phyloP scores from a whole-genome alignment of 2,888 invertebrate genomes.

The Vesta saturnalis region DNA sequence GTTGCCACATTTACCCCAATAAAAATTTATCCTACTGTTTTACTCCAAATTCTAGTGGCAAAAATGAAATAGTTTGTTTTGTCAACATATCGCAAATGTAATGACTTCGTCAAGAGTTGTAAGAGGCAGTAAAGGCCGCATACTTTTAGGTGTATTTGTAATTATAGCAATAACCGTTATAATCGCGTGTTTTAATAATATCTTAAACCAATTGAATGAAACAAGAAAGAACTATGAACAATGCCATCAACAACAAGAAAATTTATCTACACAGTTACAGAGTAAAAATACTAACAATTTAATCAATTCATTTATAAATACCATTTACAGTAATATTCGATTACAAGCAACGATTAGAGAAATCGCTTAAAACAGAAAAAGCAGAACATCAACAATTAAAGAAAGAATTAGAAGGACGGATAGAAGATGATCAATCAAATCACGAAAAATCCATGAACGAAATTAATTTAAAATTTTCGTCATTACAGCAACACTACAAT shows the following conservation, averaged over 20 bases:
- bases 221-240: slow-evolving; percentile 64
- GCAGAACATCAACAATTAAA: slow-evolving; percentile 65
- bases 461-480: slow-evolving; percentile 64
- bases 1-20: no score
- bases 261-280: slow-evolving; percentile 68
- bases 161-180: slow-evolving; percentile 65
- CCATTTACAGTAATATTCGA: slow-evolving; percentile 68
- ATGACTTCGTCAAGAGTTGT: slow-evolving; percentile 68
- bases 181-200: slow-evolving; percentile 69
- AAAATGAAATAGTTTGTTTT: slow-evolving; percentile 20
- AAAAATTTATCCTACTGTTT: no score
- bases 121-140: slow-evolving; percentile 68
- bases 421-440: slow-evolving; percentile 63
- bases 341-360: slow-evolving; percentile 68
- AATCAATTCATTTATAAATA: background rate
- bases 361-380: slow-evolving; percentile 67
- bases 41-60: no score
- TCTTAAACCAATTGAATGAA: slow-evolving; percentile 67
- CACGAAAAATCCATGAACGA: slow-evolving; percentile 65
- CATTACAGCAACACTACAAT: slow-evolving; percentile 67
- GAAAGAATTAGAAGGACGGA: slow-evolving; percentile 62
- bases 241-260: slow-evolving; percentile 69
- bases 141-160: slow-evolving; percentile 66
- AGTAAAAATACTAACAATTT: background rate
- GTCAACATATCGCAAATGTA: slow-evolving; percentile 48